Base-by-base conservation (phyloP, 2,888 invertebrate genomes). In the Stramonita haemastoma region DNA sequence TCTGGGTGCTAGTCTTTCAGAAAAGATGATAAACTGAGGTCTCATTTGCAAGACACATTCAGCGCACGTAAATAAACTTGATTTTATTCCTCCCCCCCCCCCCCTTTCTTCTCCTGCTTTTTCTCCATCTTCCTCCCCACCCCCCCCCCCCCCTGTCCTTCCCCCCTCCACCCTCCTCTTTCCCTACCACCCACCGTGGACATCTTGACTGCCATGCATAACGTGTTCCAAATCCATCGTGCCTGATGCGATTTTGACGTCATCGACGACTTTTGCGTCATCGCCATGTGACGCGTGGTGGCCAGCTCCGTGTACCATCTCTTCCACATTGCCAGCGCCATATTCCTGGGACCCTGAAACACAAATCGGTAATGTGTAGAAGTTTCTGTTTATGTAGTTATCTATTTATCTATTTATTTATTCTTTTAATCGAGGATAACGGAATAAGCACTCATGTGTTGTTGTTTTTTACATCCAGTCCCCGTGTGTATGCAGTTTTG, bases 251-350 rank as follows among this genome's bases (percentile, higher is more conserved):
- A 29, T 17, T 17, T 36, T 66, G 70, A 36, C n/a, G 86, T 66
- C 29, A 60, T 34, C 60, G 8, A 13, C 86, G 22, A 34, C 34
- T 26, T n/a, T 56, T 22, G 19, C 87, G 56, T 73, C 87, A 32
- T 77, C 56, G 79, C 46, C 46, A 15, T 77, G 70, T 77, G 87
- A 46, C 19, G 87, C 56, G 11, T 29, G 5, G 19, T n/a, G 46
- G 79, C 79, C 70, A 8, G 4, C 70, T 26, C 86, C 87, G 29
- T 87, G 87, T 17, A 87, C 57, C 87, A 87, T 73, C 17, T 77
- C 56, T 56, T 87, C 87, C 79, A 87, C 73, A 57, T 56, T 70
- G 17, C 79, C 87, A 22, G 79, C 87, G 36, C 46, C 73, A 79
- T 73, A 87, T 19, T 87, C 29, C 34, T 34, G 79, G 2, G 32